Base-by-base conservation (phyloP, 2,888 invertebrate species). In the Netelia fuscicornis region DNA sequence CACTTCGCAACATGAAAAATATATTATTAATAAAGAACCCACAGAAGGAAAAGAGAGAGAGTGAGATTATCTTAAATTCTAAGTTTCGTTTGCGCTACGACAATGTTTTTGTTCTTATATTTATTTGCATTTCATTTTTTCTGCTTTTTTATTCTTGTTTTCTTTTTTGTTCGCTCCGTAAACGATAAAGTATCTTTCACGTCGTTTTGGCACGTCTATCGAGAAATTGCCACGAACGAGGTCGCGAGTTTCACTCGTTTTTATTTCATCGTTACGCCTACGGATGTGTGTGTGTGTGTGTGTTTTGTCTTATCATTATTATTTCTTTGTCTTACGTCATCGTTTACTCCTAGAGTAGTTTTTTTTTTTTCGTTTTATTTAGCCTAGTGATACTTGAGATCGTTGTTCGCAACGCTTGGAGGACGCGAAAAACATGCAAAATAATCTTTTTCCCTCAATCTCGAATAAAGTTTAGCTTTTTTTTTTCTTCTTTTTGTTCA, bases 371-470 rank as follows among this genome's bases (percentile, higher is more conserved):
- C 42, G 11, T 81, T 81, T 78, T 30, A 84, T 86, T 90, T 89
- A 89, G 86, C 86, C 89, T 90, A 90, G 76, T 88, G 89, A 89
- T 89, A 89, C 88, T 86, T 88, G 86, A 87, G 85, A 86, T 89
- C 81, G 58, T 82, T 65, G 71, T 48, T 20, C 72, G 68, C 68
- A 62, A 74, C 74, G 9, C 70, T 77, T 23, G 62, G 68, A 52
- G 20, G 81, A 60, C 42, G 44, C 71, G 62, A 71, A 71, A 76
- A 58, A 58, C 17, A 37, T 9, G 3, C 20, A 2, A 10, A 30
- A 13, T 48, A 48, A 48, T 13, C 13, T 48, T 48, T 48, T 13
- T 48, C 13, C 13, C 48, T 48, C 37, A 37, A 37, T 37, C 37
- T 37, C 37, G 37, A 37, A 37, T 37, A 37, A 37, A 37, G 1